A percentile compares a stretch with the other conserved stretches of the same genome.
These are phyloP conservation scores for Callospermophilus lateralis DNA, from an alignment of 2,113 vertebrate genomes.

Conservation along the genomic window DNA sequence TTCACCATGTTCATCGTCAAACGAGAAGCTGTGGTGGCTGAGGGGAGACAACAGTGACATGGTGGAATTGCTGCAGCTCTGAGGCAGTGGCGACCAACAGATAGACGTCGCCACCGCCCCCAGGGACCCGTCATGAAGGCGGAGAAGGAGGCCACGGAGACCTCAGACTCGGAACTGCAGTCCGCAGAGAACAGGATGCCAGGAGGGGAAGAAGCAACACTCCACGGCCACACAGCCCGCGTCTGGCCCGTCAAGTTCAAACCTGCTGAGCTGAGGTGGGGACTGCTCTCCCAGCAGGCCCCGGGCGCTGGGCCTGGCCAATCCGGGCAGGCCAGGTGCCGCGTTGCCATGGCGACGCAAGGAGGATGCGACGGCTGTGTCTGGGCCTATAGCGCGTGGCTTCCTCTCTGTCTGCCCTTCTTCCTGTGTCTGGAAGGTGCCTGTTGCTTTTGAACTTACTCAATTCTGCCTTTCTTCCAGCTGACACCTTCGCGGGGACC, in stretches of 20 bases:
- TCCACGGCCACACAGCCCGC: not conserved
- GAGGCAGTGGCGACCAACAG: not conserved
- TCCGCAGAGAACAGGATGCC: too few species aligned
- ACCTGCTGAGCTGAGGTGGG: not conserved
- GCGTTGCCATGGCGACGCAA: constrained; percentile 69
- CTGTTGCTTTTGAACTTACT: accelerated
- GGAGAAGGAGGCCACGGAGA: not conserved
- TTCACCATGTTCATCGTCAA: constrained; percentile 84
- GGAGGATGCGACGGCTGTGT: constrained; percentile 71
- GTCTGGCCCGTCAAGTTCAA: constrained; percentile 76
- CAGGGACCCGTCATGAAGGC: not conserved
- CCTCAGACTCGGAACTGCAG: not conserved
- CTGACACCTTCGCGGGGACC: not conserved
- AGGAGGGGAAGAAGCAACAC: accelerated
- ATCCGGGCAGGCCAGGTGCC: not conserved
- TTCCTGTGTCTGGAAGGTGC: accelerated
- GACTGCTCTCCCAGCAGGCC: constrained; percentile 68
- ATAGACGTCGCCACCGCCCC: not conserved
- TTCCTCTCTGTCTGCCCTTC: accelerated
- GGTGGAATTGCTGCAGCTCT: constrained; percentile 82
- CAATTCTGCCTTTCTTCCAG: accelerated
- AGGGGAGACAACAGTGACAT: constrained; percentile 91
- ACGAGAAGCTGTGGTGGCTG: constrained; percentile 88
- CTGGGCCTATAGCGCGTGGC: accelerated
- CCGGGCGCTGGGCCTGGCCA: constrained; percentile 52